phyloP scores from a whole-genome alignment of 2,113 vertebrate species.

The Hypanus sabinus region DNA sequence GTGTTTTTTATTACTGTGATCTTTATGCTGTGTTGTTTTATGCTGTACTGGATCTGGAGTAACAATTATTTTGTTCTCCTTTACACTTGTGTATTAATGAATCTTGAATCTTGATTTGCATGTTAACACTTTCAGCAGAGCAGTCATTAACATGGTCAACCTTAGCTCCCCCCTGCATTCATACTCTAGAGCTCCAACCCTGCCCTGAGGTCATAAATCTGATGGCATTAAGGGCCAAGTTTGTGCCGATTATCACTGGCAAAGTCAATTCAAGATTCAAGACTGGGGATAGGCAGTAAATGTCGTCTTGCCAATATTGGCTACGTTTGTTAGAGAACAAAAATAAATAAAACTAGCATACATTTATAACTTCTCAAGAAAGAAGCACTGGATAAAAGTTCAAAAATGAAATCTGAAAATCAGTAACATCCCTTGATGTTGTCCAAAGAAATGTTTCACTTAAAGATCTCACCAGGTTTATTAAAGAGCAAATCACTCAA shows the following conservation, averaged over 20 bases:
- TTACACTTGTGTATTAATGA: no score
- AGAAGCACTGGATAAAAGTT: constrained; percentile 4
- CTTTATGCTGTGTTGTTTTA: no score
- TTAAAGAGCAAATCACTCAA: constrained; percentile 33
- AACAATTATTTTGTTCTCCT: no score
- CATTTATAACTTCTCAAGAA: background rate
- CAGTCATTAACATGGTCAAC: constrained; percentile 10
- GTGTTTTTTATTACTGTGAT: no score
- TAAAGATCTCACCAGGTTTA: constrained; percentile 27
- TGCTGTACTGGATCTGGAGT: no score
- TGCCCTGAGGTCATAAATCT: background rate
- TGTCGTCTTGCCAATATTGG: background rate
- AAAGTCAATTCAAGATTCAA: background rate
- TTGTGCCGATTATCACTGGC: background rate
- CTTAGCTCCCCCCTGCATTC: background rate
- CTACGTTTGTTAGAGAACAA: background rate
- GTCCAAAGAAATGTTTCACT: background rate
- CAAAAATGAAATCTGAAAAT: background rate
- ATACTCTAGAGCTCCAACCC: background rate
- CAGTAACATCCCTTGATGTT: background rate
- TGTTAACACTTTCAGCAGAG: constrained; percentile 1
- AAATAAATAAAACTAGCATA: background rate
- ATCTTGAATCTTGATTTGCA: no score
- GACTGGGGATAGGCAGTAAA: background rate
- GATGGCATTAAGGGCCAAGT: background rate